phyloP scores from a whole-genome alignment of 2,888 invertebrate species.

The Drosophila paracracens region DNA sequence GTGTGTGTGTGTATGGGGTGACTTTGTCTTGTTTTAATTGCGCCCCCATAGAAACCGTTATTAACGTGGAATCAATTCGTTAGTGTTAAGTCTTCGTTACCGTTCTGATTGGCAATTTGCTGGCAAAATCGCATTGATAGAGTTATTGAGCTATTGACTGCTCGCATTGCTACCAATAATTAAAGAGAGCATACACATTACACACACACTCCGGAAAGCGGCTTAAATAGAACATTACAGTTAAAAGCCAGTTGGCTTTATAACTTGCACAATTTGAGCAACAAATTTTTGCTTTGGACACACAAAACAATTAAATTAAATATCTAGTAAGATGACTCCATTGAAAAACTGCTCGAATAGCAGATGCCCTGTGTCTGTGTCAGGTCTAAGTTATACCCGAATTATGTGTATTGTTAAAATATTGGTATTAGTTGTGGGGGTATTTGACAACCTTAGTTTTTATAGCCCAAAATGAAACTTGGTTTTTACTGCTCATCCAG shows the following conservation, averaged over 20 bases:
- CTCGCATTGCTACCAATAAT: constrained; percentile 39
- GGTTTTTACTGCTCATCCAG: not conserved
- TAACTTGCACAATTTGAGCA: constrained; percentile 35
- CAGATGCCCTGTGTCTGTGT: constrained; percentile 1
- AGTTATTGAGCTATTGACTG: constrained; percentile 20
- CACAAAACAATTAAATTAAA: not conserved
- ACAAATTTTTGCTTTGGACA: constrained; percentile 4
- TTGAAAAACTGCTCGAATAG: not conserved
- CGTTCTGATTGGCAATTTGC: constrained; percentile 53
- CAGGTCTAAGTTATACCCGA: not conserved
- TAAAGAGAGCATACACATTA: constrained; percentile 5
- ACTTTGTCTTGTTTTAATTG: constrained; percentile 48
- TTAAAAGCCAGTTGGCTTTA: constrained; percentile 38
- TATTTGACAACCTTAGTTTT: not conserved
- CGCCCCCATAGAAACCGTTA: constrained; percentile 40
- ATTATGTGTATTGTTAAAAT: not conserved
- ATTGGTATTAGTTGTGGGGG: not conserved
- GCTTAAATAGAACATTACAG: constrained; percentile 47
- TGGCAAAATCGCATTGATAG: constrained; percentile 43
- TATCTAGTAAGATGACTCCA: not conserved
- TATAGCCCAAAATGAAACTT: no score
- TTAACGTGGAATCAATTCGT: constrained; percentile 26
- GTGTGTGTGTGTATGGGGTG: constrained; percentile 3
- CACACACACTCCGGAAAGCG: constrained; percentile 23
- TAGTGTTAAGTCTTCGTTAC: constrained; percentile 44